phyloP scores from a whole-genome alignment of 2,888 invertebrate species.

The Heliothis peltigera region DNA sequence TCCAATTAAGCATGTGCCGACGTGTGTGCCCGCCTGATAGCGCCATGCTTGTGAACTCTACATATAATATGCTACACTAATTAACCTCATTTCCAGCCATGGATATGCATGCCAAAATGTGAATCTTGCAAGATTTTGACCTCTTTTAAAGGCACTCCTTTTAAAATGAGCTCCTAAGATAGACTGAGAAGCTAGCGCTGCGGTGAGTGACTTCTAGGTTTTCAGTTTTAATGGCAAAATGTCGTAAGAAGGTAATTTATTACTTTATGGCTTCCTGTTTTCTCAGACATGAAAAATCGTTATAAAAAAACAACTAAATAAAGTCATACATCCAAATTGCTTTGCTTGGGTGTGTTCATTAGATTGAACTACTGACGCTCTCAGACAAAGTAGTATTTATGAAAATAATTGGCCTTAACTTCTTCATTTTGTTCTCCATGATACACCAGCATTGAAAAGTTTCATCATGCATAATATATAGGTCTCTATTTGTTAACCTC shows the following conservation, averaged over 20 bases:
- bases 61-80: slow-evolving; percentile 49
- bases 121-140: slow-evolving; percentile 26
- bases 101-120: slow-evolving; percentile 23
- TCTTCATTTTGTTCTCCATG: too few species aligned
- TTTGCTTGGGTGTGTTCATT: too few species aligned
- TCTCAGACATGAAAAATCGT: too few species aligned
- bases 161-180: slow-evolving; percentile 20
- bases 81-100: slow-evolving; percentile 42
- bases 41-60: slow-evolving; percentile 42
- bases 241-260: too few species aligned
- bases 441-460: slow-evolving; percentile 16
- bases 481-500: slow-evolving; percentile 3
- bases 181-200: slow-evolving; percentile 1
- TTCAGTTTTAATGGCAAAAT: neutral
- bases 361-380: too few species aligned
- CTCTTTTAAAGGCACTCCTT: slow-evolving; percentile 27
- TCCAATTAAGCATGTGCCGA: slow-evolving; percentile 67
- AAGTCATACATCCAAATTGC: too few species aligned
- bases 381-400: too few species aligned
- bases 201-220: slow-evolving; percentile 12
- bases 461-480: slow-evolving; percentile 22
- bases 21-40: slow-evolving; percentile 53
- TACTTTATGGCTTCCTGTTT: too few species aligned
- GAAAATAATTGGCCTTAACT: too few species aligned
- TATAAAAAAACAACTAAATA: too few species aligned